phyloP scores from a whole-genome alignment of 2,888 invertebrate genomes.

The Lypha dubia region DNA sequence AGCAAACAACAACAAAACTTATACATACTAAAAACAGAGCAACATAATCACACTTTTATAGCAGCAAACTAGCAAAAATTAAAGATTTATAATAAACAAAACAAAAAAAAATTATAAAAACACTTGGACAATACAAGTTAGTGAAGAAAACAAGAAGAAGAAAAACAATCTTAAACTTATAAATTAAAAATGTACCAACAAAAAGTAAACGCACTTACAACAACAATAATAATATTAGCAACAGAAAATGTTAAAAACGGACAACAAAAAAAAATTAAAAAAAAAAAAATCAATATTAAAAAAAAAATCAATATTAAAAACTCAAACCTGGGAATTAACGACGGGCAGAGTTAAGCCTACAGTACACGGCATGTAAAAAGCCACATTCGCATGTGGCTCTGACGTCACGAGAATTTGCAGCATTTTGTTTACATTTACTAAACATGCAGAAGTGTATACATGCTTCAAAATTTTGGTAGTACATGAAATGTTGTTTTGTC shows the following conservation, averaged over 20 bases:
- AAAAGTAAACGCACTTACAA: slow-evolving; percentile 43
- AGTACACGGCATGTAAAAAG: too few species aligned
- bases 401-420: too few species aligned
- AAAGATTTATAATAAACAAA: too few species aligned
- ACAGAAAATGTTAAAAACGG: neutral
- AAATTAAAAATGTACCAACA: slow-evolving; percentile 59
- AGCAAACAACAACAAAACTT: slow-evolving; percentile 17
- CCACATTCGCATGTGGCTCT: too few species aligned
- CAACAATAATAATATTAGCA: slow-evolving; percentile 1
- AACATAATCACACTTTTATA: slow-evolving; percentile 38
- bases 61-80: slow-evolving; percentile 31
- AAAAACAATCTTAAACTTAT: slow-evolving; percentile 57
- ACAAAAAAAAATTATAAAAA: slow-evolving; percentile 33
- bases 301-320: slow-evolving; percentile 24
- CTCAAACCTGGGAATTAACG: slow-evolving; percentile 61
- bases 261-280: neutral
- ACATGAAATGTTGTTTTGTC: too few species aligned
- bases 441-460: too few species aligned
- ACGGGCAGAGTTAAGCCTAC: slow-evolving; percentile 13
- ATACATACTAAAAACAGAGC: slow-evolving; percentile 35
- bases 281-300: neutral
- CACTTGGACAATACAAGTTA: slow-evolving; percentile 54
- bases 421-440: too few species aligned
- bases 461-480: too few species aligned
- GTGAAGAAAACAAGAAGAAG: slow-evolving; percentile 17